phyloP scores from a whole-genome alignment of 2,888 invertebrate genomes.

The Ormyrus labotus region DNA sequence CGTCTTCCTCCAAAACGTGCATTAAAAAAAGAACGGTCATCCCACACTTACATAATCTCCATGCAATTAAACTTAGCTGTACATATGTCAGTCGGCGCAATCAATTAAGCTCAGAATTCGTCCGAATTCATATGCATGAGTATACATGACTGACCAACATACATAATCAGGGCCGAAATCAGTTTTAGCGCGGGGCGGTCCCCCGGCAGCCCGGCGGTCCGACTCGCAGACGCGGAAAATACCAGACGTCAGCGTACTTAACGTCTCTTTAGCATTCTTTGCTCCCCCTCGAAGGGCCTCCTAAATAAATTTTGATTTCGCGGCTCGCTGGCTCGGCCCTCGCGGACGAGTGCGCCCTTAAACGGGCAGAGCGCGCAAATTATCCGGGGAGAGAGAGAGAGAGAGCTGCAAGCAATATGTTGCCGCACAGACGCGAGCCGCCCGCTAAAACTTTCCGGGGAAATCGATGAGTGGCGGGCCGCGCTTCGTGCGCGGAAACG shows the following conservation, averaged over 20 bases:
- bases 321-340: constrained; percentile 66
- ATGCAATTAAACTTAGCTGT: no score
- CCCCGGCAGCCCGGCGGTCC: no score
- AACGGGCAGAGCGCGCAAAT: constrained; percentile 66
- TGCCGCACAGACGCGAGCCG: constrained; percentile 62
- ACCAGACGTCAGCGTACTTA: constrained; percentile 33
- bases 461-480: constrained; percentile 61
- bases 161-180: no score
- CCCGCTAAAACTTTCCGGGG: constrained; percentile 59
- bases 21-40: no score
- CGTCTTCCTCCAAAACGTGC: no score
- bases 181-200: no score
- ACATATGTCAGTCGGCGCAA: no score
- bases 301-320: constrained; percentile 72
- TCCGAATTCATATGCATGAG: no score
- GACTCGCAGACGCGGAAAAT: constrained; percentile 26
- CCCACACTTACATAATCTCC: no score
- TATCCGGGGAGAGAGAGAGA: constrained; percentile 56
- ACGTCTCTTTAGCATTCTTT: constrained; percentile 41
- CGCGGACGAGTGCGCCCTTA: constrained; percentile 66
- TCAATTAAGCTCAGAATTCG: no score
- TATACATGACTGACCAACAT: no score
- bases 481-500: constrained; percentile 2
- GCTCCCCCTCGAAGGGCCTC: neutral
- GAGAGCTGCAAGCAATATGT: constrained; percentile 65